A percentile compares a stretch with the other conserved stretches of the same genome.
phyloP scores from a whole-genome alignment of 2,113 vertebrate species.

The Misgurnus mizolepis region DNA sequence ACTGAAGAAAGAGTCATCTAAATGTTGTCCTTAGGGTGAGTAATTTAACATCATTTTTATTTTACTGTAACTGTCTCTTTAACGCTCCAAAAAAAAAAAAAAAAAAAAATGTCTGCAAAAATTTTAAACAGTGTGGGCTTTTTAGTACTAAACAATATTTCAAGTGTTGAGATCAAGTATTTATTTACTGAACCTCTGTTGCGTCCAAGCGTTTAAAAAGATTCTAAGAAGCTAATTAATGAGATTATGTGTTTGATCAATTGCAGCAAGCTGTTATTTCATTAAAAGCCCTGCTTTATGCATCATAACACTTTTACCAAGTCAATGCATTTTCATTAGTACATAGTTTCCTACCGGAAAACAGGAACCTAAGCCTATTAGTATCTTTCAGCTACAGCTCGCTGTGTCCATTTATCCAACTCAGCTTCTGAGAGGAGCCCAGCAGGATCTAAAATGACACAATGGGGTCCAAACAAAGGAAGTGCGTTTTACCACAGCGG shows the following conservation, averaged over 20 bases:
- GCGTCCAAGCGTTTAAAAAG: constrained; percentile 66
- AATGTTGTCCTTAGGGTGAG: too few species aligned
- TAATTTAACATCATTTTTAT: too few species aligned
- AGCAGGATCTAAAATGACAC: constrained; percentile 26
- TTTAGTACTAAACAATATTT: constrained; percentile 62
- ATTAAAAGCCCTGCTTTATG: constrained; percentile 65
- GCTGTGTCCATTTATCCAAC: constrained; percentile 10
- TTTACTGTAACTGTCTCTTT: not conserved
- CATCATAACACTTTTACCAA: constrained; percentile 62
- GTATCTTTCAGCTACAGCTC: constrained; percentile 26
- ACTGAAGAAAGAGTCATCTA: too few species aligned
- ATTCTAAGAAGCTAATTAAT: constrained; percentile 71
- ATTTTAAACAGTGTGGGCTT: not conserved
- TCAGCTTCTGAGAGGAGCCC: constrained; percentile 8
- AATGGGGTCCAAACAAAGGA: constrained; percentile 13
- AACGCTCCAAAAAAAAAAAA: not conserved
- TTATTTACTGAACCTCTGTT: constrained; percentile 62
- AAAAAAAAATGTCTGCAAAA: too few species aligned
- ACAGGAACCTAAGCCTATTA: constrained; percentile 20
- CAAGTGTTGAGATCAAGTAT: constrained; percentile 58
- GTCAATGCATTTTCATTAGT: constrained; percentile 51
- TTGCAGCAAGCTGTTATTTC: constrained; percentile 72
- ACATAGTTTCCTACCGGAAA: constrained; percentile 26
- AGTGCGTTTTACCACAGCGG: constrained; percentile 29
- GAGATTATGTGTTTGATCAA: constrained; percentile 73